Conservation (phyloP, 2,888 invertebrate species). For the Serripes groenlandicus region DNA sequence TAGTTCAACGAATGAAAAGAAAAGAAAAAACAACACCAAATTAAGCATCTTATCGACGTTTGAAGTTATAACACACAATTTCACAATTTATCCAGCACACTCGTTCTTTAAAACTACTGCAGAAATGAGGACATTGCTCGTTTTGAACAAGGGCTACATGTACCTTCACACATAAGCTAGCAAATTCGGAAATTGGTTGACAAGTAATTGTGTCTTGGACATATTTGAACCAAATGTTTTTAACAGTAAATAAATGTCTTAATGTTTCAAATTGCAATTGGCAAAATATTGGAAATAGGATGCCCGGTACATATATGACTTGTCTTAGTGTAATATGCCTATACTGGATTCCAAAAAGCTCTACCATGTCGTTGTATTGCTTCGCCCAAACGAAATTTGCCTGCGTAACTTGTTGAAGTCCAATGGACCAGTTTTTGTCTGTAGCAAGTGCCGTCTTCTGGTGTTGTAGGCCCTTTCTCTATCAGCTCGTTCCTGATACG, state of each 20-base stretch:
- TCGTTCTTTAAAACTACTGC: too few relatives aligned
- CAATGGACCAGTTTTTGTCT: slow-evolving; percentile 57
- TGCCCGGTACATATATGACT: not conserved
- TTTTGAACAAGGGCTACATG: too few relatives aligned
- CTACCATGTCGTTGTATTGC: slow-evolving; percentile 17
- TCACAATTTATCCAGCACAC: too few relatives aligned
- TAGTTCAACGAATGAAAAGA: too few relatives aligned
- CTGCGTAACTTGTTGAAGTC: slow-evolving; percentile 60
- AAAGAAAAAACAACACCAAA: too few relatives aligned
- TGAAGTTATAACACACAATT: too few relatives aligned
- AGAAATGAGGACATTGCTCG: too few relatives aligned
- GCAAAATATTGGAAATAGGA: not conserved
- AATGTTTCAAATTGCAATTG: not conserved
- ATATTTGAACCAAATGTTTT: too few relatives aligned
- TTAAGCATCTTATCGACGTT: too few relatives aligned
- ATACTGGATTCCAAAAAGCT: not conserved
- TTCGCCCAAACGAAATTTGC: slow-evolving; percentile 43
- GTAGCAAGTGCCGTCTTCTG: slow-evolving; percentile 50
- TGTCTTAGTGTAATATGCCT: not conserved
- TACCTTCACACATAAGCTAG: too few relatives aligned
- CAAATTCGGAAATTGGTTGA: too few relatives aligned
- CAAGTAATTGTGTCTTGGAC: too few relatives aligned
- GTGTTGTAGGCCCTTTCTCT: slow-evolving; percentile 54
- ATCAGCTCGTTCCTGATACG: slow-evolving; percentile 60
- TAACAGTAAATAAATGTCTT: not conserved